Conservation (phyloP, 2,797 vertebrate genomes). For the Sebastes minor region DNA sequence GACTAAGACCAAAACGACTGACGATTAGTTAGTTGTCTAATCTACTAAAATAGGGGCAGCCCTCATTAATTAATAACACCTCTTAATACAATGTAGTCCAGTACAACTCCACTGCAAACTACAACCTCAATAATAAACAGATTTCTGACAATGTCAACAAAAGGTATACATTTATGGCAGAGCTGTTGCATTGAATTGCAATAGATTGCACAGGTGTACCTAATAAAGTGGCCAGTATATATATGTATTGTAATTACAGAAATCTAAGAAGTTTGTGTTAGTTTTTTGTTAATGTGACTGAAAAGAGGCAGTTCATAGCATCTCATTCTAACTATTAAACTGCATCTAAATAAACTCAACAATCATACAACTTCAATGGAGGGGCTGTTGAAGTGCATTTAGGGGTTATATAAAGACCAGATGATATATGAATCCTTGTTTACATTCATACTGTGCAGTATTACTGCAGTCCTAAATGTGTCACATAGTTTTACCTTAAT, state of each 20-base stretch:
- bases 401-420: background rate
- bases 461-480: background rate
- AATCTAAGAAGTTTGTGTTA: background rate
- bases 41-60: too few species aligned
- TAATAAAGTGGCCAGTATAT: background rate
- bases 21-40: too few species aligned
- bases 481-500: background rate
- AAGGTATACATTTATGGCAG: background rate
- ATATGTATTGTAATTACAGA: background rate
- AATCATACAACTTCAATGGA: background rate
- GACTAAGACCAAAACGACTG: too few species aligned
- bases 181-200: background rate
- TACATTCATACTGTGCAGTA: background rate
- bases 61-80: background rate
- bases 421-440: slow-evolving; percentile 13
- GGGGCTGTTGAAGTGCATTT: background rate
- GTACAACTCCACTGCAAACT: background rate
- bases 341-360: background rate
- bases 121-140: background rate
- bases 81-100: background rate
- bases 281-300: background rate
- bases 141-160: background rate
- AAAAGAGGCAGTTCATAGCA: background rate
- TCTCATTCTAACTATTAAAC: background rate
- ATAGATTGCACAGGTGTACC: background rate